Evolutionary conservation across 2,113 vertebrate genomes (phyloP).

Genomic region (Cryptoleucopteryx plumbea): DNA sequence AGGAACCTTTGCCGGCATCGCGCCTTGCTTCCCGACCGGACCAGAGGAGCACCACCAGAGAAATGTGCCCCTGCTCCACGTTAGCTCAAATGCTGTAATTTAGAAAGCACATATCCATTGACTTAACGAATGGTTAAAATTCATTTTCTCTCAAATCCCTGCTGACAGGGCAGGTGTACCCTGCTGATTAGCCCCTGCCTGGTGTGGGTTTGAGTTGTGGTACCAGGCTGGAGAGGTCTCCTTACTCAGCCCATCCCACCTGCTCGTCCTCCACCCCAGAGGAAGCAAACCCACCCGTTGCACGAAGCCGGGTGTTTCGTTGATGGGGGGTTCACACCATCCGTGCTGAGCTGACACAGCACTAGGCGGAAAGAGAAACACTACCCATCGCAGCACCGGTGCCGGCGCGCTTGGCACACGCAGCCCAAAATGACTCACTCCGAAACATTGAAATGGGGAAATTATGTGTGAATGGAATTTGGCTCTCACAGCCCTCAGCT

Average conservation of each 20-base stretch:
- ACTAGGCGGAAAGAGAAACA: background rate
- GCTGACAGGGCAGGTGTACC: background rate
- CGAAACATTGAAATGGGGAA: background rate
- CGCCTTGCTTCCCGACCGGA: background rate
- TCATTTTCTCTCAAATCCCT: background rate
- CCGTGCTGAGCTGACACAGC: background rate
- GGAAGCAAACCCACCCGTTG: background rate
- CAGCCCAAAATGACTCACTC: background rate
- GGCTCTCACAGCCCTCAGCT: background rate
- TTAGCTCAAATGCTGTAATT: background rate
- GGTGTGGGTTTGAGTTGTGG: background rate
- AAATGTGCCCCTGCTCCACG: background rate
- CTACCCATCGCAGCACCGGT: background rate
- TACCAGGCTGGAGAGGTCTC: background rate
- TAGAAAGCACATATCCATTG: background rate
- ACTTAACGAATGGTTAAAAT: background rate
- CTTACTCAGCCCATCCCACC: background rate
- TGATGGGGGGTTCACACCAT: background rate
- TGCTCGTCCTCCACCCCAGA: background rate
- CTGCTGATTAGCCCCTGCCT: background rate
- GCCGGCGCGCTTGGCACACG: fast-evolving
- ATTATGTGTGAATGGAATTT: background rate
- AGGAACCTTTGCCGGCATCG: background rate
- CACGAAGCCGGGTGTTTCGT: fast-evolving
- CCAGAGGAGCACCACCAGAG: background rate